Base-by-base conservation (phyloP, 2,113 vertebrate genomes). In the Epinephelus moara region DNA sequence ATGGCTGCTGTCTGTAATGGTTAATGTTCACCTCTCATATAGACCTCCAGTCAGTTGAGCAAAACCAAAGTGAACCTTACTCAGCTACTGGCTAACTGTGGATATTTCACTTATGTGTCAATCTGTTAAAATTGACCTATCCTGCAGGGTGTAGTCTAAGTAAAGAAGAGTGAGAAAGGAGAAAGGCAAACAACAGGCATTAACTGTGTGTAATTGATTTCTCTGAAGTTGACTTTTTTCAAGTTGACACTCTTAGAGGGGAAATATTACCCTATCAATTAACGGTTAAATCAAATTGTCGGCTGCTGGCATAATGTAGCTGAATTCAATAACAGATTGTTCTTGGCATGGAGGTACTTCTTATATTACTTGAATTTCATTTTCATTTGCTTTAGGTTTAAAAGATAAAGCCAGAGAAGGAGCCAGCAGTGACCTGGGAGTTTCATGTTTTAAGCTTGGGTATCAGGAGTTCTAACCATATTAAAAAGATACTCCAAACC, bases 241-340 rank as follows among this genome's bases (percentile, higher is more conserved):
- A 78, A 12, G 17, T 55, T 60, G n/a, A 76, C 77, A 37, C 5
- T 49, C 23, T 40, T 2, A 61, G 47, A 67, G 53, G 11, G 40
- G 27, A 72, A 81, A 67, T 77, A 68, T 84, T 62, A 75, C 13
- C 69, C 40, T 33, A 27, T 62, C 56, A 73, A 10, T 62, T 85
- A 60, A 55, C 1, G 2, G 55, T 49, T 55, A 10, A 64, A 81
- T 72, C 55, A 57, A 25, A 80, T 71, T 76, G 11, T 56, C 4
- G 0, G 17, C 45, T 60, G 33, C 27, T 33, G 64, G 37, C 56
- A 78, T 7, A 81, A 40, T 75, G 45, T 81, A 56, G 25, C 27
- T 50, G 18, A 71, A 78, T 73, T 63, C 14, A 75, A 50, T 47
- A 57, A 73, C 14, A 64, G 30, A 47, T 57, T 63, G 27, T 25